These are phyloP conservation scores for Ginglymostoma cirratum DNA, from an alignment of 2,113 vertebrate genomes.

Conservation along the genomic window DNA sequence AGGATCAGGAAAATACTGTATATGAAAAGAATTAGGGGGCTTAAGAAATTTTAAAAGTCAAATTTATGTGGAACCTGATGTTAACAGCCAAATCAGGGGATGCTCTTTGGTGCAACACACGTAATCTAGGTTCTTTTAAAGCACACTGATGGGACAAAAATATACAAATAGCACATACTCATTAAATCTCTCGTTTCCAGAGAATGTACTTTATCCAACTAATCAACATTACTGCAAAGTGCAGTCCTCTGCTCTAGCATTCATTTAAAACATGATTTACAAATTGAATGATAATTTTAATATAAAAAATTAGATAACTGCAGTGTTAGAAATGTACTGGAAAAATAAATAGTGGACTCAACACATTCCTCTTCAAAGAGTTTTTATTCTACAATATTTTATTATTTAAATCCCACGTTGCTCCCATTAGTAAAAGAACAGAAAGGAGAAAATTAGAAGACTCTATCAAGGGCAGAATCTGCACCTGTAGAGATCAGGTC, in stretches of 20 bases:
- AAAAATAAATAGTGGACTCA: neutral
- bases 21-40: neutral
- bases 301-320: neutral
- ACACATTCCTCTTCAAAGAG: neutral
- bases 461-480: neutral
- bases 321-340: neutral
- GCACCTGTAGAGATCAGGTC: constrained; percentile 7
- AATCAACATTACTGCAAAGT: neutral
- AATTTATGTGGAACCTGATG: neutral
- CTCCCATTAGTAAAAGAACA: constrained; percentile 15
- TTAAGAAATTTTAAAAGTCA: neutral
- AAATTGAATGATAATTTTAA: neutral
- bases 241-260: neutral
- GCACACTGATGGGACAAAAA: neutral
- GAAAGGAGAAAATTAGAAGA: neutral
- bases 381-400: neutral
- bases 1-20: neutral
- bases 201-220: neutral
- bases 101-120: neutral
- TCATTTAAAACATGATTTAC: neutral
- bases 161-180: neutral
- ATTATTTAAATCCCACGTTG: neutral
- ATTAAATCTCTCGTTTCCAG: neutral
- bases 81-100: neutral
- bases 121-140: neutral